Base-by-base conservation (phyloP, 2,797 vertebrate species). In the Clarias fuscus region DNA sequence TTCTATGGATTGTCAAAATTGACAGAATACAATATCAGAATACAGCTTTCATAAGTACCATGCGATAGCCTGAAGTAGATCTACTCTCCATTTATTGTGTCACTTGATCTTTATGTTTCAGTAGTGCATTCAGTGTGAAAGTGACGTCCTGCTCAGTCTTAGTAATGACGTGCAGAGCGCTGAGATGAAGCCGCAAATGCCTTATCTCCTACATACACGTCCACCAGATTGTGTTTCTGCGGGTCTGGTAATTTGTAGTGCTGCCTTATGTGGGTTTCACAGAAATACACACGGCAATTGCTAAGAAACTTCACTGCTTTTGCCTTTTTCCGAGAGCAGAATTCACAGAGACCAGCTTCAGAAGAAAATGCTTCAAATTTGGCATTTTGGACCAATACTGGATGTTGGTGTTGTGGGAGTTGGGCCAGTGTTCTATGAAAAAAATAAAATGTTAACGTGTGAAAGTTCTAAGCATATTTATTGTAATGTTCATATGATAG, bases 301-400 rank as follows among this genome's bases (percentile, higher is more conserved):
- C 86, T 37, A 65, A 86, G 96, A 10, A 94, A 95, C 92, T 91
- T 93, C 87, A 67, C 75, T 1, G 96, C 96, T 84, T 58, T 79
- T 7, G 56, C 43, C 0, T 81, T 65, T 0, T 20, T 89, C 86
- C 76, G 89, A 88, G 33, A 82, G 90, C 86, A 90, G 24, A 90
- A 24, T 86, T 90, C 89, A 87, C 89, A 90, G 79, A 73, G 13
- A 14, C 84, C 83, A 67, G 81, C 83, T 62, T 82, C 79, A 73
- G 65, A 27, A 30, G n/a, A 27, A 67, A 18, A 61, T 17, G 67
- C 15, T 68, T 27, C 6, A 33, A 33, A 27, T n/a, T 1, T 14
- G 15, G 11, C n/a, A 17, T 14, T 27, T 27, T 30, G n/a, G 65
- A 5, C 14, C 15, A 27, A 5, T 43, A 0, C 40, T 27, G 13